Conservation (phyloP, 2,797 vertebrate species). For the Holocentrus rufus region DNA sequence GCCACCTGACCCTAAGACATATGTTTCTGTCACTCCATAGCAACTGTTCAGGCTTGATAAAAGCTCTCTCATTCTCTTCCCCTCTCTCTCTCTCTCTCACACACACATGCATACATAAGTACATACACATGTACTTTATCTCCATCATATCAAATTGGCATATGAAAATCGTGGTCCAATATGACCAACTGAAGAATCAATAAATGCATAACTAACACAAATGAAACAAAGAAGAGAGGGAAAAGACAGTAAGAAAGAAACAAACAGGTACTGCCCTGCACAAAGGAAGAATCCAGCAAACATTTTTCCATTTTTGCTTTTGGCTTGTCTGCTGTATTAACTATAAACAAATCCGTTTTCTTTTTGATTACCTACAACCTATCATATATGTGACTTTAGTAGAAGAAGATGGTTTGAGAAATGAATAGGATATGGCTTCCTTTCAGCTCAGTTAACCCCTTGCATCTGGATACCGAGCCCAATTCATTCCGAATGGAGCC, state of each 20-base stretch:
- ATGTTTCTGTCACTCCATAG: constrained; percentile 45
- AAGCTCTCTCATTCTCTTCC: background rate
- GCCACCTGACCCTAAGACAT: constrained; percentile 46
- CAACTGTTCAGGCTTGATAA: constrained; percentile 38
- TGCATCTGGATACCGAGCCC: constrained; percentile 31
- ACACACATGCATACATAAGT: background rate
- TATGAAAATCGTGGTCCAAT: too few relatives aligned
- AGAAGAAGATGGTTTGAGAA: constrained; percentile 14
- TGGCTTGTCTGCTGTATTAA: constrained; percentile 8
- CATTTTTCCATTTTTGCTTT: background rate
- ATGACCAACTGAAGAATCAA: too few relatives aligned
- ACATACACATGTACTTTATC: too few relatives aligned
- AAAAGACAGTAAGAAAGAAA: background rate
- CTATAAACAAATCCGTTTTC: too few relatives aligned
- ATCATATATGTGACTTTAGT: too few relatives aligned
- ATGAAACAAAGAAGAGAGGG: background rate
- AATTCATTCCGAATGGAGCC: constrained; percentile 41
- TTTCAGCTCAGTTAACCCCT: constrained; percentile 8
- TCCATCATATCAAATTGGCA: too few relatives aligned
- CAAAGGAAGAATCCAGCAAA: too few relatives aligned
- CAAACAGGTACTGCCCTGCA: background rate
- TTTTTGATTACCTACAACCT: too few relatives aligned
- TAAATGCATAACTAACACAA: background rate
- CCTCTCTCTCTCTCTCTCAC: background rate
- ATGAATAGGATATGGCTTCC: constrained; percentile 1